A percentile compares a stretch with the other conserved stretches of the same genome.
Evolutionary conservation across 2,797 vertebrate species (phyloP).

Genomic region (Setipinna tenuifilis): DNA sequence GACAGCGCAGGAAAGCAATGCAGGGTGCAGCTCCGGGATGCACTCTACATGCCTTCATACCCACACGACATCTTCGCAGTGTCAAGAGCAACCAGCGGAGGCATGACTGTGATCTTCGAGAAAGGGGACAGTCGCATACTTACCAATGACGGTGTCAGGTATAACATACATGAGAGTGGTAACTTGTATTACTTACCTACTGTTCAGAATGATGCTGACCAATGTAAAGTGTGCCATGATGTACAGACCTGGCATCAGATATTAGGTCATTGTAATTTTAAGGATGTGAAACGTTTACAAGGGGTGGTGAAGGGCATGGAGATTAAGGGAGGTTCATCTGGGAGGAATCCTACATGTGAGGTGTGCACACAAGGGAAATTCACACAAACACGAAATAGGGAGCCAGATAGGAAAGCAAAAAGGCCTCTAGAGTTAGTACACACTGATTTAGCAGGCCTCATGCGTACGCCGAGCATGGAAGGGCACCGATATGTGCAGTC

Average conservation of each 20-base stretch:
- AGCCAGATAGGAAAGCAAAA: not conserved
- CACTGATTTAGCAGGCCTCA: not conserved
- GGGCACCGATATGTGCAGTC: conserved; percentile 7
- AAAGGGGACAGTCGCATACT: too few relatives aligned
- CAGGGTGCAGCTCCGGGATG: not conserved
- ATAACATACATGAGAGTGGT: not conserved
- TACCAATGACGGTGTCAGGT: not conserved
- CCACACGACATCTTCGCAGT: too few relatives aligned
- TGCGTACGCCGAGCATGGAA: not conserved
- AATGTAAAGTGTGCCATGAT: not conserved
- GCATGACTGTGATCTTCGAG: not conserved
- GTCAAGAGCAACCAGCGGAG: not conserved
- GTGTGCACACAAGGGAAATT: too few relatives aligned
- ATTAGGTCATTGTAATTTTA: not conserved
- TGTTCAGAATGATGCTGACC: not conserved
- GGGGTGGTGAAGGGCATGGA: too few relatives aligned
- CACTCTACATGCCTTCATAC: too few relatives aligned
- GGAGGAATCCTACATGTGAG: too few relatives aligned
- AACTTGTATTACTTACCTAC: not conserved
- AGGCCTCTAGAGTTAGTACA: not conserved
- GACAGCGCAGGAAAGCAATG: not conserved
- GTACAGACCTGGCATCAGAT: not conserved
- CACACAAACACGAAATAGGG: not conserved
- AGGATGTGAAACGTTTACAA: not conserved
- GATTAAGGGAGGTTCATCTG: too few relatives aligned